These are phyloP conservation scores for Enteromius unitaeniatus DNA, from an alignment of 2,797 vertebrate genomes.

Conservation along the genomic window DNA sequence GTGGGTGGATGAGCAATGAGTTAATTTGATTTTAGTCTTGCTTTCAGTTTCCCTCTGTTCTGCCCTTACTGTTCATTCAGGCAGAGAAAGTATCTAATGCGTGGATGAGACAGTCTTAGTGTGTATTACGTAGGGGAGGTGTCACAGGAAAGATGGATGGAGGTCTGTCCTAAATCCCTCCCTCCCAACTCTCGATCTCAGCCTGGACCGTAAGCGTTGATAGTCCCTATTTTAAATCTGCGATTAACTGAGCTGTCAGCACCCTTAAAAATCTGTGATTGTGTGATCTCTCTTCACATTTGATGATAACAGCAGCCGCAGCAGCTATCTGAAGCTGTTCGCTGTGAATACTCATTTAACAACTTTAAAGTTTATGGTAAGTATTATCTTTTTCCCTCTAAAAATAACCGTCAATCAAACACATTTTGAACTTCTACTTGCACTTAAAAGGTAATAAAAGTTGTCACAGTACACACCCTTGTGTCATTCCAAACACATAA, in stretches of 20 bases:
- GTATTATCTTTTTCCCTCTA: background rate
- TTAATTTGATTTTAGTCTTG: slow-evolving; percentile 28
- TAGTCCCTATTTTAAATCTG: slow-evolving; percentile 28
- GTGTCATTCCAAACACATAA: background rate
- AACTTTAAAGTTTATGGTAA: background rate
- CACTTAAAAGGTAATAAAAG: background rate
- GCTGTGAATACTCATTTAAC: slow-evolving; percentile 20
- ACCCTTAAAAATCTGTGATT: slow-evolving; percentile 21
- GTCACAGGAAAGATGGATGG: slow-evolving; percentile 45
- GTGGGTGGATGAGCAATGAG: slow-evolving; percentile 40
- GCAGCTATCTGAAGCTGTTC: background rate
- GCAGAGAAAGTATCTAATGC: slow-evolving; percentile 14
- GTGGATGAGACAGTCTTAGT: slow-evolving; percentile 8
- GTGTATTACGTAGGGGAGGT: slow-evolving; percentile 27
- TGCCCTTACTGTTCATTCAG: slow-evolving; percentile 3
- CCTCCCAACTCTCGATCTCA: background rate
- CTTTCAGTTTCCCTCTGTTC: slow-evolving; percentile 16
- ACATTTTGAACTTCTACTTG: background rate
- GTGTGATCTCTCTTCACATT: slow-evolving; percentile 16
- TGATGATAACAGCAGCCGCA: background rate
- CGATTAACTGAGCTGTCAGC: slow-evolving; percentile 19
- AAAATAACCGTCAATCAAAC: background rate
- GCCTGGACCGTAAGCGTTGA: background rate
- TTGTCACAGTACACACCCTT: background rate
- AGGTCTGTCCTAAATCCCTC: slow-evolving; percentile 4